Evolutionary conservation across 2,797 vertebrate genomes (phyloP).

Genomic region (Holocentrus rufus): DNA sequence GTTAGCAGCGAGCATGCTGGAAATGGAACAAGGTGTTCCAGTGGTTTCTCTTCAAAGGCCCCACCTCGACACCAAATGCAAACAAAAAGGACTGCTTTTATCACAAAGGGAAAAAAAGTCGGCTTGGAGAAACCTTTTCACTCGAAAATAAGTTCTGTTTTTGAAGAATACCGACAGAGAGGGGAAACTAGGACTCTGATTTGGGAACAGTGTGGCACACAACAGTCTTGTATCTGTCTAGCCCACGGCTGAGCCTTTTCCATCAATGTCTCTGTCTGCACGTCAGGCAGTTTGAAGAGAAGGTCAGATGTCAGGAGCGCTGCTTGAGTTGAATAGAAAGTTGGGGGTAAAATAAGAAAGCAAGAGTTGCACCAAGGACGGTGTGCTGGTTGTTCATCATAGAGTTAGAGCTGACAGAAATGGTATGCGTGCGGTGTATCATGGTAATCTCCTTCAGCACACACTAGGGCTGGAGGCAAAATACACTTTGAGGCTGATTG

Average conservation of each 20-base stretch:
- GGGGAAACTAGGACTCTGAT: not conserved
- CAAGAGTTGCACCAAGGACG: not conserved
- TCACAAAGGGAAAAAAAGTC: no score
- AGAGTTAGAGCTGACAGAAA: not conserved
- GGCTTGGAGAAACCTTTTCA: no score
- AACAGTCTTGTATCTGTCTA: conserved; percentile 1
- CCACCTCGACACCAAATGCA: no score
- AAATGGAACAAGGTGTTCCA: no score
- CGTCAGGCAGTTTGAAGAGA: conserved; percentile 16
- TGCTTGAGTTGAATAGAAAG: conserved; percentile 5
- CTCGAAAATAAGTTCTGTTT: not conserved
- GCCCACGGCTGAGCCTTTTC: not conserved
- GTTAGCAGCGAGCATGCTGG: no score
- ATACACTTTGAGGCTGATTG: not conserved
- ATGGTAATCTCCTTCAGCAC: not conserved
- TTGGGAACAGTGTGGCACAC: not conserved
- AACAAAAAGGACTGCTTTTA: no score
- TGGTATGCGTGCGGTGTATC: not conserved
- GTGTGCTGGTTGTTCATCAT: not conserved
- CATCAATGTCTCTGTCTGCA: conserved; percentile 10
- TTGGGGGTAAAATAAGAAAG: not conserved
- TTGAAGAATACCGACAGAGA: not conserved
- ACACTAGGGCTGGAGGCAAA: no score
- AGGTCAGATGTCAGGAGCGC: conserved; percentile 11
- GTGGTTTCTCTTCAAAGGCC: no score